phyloP scores from a whole-genome alignment of 1,140 invertebrate genomes.

The Lasaia peninsularis region DNA sequence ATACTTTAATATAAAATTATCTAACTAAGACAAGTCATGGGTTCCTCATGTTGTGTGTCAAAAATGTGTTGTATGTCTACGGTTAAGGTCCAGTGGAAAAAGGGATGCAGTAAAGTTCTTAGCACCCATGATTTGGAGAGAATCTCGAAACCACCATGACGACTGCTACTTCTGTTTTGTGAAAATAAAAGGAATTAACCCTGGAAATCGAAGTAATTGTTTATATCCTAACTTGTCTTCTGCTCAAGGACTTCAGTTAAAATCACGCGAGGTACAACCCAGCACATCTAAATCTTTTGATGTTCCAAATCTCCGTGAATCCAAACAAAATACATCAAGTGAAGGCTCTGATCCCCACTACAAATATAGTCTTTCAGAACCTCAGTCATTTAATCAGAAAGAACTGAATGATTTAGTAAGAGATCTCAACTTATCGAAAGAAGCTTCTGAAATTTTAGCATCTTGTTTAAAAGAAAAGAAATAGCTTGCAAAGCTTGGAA shows the following conservation, averaged over 20 bases:
- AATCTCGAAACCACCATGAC: too few species aligned
- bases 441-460: too few species aligned
- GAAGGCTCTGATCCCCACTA: slow-evolving; percentile 17
- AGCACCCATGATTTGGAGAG: too few species aligned
- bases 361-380: too few species aligned
- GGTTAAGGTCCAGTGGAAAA: background rate
- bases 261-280: slow-evolving; percentile 17
- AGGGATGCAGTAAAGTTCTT: background rate
- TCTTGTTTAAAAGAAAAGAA: too few species aligned
- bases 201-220: slow-evolving; percentile 22
- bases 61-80: too few species aligned
- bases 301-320: slow-evolving; percentile 13
- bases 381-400: too few species aligned
- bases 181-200: slow-evolving; percentile 24
- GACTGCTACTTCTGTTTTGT: slow-evolving; percentile 25
- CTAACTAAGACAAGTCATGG: background rate
- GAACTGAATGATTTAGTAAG: too few species aligned
- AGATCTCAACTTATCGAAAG: too few species aligned
- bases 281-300: slow-evolving; percentile 20
- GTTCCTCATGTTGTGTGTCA: too few species aligned
- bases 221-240: slow-evolving; percentile 28
- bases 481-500: too few species aligned
- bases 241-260: too few species aligned
- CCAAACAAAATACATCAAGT: slow-evolving; percentile 17
- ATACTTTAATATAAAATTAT: background rate